Evolutionary conservation across 1,140 invertebrate genomes (phyloP), one percentile per base, ranked within the genome.

Genomic region (Lineus longissimus): DNA sequence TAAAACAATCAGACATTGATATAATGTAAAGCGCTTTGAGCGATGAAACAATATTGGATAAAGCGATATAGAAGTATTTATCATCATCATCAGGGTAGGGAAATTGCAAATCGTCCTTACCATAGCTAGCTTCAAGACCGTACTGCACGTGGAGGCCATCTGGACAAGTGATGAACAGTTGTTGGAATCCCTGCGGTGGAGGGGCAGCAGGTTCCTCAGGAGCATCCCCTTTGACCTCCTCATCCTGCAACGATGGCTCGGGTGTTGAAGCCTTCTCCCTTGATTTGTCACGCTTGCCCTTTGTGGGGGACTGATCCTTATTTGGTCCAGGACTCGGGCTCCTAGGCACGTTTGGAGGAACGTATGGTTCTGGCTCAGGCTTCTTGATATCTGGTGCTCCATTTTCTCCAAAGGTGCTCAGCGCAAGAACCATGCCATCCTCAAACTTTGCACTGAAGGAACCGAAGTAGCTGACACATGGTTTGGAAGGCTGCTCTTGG

Each of bases 111-210:
- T 51, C 13, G 17, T 15, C 59, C 69, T 65, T 56, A 77, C 79
- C 78, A 59, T 72, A 45, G 55, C 69, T 70, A 33, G 73, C 77
- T 65, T 80, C 75, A 41, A 79, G 70, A 19, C 75, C 60, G 63
- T 78, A 82, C 40, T 69, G 72, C 15, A 81, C 73, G 60, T 65
- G 68, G 17, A 82, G 76, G 47, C 80, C 80, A 70, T 80, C 79
- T 22, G 80, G 80, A 67, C 74, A 76, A 6, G 79, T 75, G 22
- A 82, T 64, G 69, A 69, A 76, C n/a, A 82, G 61, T 59, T 79
- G 74, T 58, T 77, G 78, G 66, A 81, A 81, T 23, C 72, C 66
- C 55, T 77, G 73, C 29, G 71, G 41, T 22, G 41, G 23, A n/a
- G 41, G 25, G 25, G 45, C 40, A 15, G 43, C 29, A 17, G 0